Conservation (phyloP, 2,113 vertebrate species). For the Cyanistes caeruleus region DNA sequence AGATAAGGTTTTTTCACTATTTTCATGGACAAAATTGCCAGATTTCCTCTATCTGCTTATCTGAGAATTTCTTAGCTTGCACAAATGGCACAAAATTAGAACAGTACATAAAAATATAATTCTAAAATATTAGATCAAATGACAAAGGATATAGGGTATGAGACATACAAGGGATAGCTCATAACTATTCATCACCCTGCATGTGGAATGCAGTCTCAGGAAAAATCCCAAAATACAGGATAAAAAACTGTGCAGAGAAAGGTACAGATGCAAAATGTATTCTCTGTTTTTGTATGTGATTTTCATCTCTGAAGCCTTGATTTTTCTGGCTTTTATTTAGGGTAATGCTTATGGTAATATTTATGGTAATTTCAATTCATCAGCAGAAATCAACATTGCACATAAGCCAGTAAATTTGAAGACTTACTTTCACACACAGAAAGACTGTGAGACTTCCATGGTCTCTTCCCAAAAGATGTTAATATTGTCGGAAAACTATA, state of each 20-base stretch:
- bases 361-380: neutral
- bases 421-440: neutral
- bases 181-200: neutral
- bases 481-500: neutral
- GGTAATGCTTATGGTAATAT: neutral
- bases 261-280: neutral
- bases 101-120: neutral
- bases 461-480: neutral
- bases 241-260: neutral
- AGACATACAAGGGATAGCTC: neutral
- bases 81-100: neutral
- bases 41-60: neutral
- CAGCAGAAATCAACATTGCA: neutral
- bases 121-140: neutral
- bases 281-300: too few species aligned
- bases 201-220: accelerated
- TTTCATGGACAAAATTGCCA: neutral
- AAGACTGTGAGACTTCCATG: neutral
- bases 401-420: neutral
- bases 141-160: neutral
- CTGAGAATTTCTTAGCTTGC: neutral
- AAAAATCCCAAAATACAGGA: neutral
- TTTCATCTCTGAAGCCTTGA: neutral
- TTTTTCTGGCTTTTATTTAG: neutral
- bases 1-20: neutral